Conservation (phyloP, 2,888 invertebrate species). For the Psococerastis gibbosa region DNA sequence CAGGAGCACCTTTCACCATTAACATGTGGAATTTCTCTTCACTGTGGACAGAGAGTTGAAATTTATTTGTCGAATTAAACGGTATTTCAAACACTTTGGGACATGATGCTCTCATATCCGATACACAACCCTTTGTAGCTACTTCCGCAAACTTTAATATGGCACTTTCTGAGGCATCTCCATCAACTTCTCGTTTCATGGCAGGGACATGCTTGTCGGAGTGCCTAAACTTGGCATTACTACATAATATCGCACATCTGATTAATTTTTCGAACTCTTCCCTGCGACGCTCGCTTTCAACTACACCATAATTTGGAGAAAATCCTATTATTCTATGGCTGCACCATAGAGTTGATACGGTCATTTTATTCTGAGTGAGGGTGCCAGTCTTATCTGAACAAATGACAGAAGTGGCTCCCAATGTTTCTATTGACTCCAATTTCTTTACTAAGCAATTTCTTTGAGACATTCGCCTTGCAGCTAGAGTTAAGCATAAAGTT, state of each 20-base stretch:
- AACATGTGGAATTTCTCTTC: conserved; percentile 83
- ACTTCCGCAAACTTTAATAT: conserved; percentile 85
- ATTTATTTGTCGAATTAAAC: conserved; percentile 91
- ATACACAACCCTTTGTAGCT: conserved; percentile 71
- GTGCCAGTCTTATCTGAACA: conserved; percentile 99
- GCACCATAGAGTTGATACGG: conserved; percentile 57
- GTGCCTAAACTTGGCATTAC: conserved; percentile 44
- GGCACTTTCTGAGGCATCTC: conserved; percentile 90
- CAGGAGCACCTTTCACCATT: conserved; percentile 97
- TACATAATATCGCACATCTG: conserved; percentile 44
- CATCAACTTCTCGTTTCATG: conserved; percentile 77
- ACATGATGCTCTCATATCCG: conserved; percentile 65
- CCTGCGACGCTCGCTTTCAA: background rate
- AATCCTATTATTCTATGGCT: too few relatives aligned
- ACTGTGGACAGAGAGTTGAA: conserved; percentile 80
- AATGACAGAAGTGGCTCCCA: conserved; percentile 97
- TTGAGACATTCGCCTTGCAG: conserved; percentile 97
- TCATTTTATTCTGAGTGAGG: conserved; percentile 97
- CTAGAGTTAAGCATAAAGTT: conserved; percentile 93
- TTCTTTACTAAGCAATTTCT: conserved; percentile 99
- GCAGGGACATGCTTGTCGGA: conserved; percentile 61
- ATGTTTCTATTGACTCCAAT: conserved; percentile 95
- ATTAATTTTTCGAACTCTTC: conserved; percentile 29
- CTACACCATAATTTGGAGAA: too few relatives aligned
- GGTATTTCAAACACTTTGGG: conserved; percentile 70